Percentiles rank a stretch among this genome's conserved stretches.
These are phyloP conservation scores for Euwallacea fornicatus DNA, from an alignment of 1,140 invertebrate species.

Conservation along the genomic window DNA sequence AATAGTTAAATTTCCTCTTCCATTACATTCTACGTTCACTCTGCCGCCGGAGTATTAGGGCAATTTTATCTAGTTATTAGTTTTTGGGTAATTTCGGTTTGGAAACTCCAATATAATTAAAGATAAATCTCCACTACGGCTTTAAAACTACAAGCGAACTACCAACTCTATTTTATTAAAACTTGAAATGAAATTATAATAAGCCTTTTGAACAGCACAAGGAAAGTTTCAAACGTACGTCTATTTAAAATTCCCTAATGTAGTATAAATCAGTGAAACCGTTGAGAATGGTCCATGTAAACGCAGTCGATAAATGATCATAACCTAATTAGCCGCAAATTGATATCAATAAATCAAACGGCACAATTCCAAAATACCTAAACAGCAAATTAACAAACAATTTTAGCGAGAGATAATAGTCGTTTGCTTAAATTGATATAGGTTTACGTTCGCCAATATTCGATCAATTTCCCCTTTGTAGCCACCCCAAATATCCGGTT, in stretches of 20 bases:
- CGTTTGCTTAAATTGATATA: slow-evolving; percentile 37
- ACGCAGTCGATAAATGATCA: neutral
- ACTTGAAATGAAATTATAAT: slow-evolving; percentile 29
- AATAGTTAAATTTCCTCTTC: slow-evolving; percentile 37
- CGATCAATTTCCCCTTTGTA: slow-evolving; percentile 36
- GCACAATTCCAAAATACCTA: slow-evolving; percentile 27
- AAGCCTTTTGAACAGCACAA: slow-evolving; percentile 5
- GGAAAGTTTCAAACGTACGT: neutral
- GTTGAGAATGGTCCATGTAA: no score
- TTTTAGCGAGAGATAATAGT: slow-evolving; percentile 36
- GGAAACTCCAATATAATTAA: slow-evolving; percentile 38
- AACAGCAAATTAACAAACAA: slow-evolving; percentile 35
- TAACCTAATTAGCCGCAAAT: slow-evolving; percentile 21
- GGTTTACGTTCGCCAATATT: slow-evolving; percentile 32
- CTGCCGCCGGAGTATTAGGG: slow-evolving; percentile 31
- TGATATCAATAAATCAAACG: slow-evolving; percentile 29
- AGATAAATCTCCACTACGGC: slow-evolving; percentile 34
- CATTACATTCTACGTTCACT: slow-evolving; percentile 27
- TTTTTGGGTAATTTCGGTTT: slow-evolving; percentile 37
- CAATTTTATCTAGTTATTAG: slow-evolving; percentile 39
- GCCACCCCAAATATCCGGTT: slow-evolving; percentile 34
- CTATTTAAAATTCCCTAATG: no score
- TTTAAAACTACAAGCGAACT: slow-evolving; percentile 31
- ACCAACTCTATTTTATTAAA: slow-evolving; percentile 31
- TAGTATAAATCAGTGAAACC: no score